Conservation (phyloP, 1,140 invertebrate genomes). For the Trichomalopsis sarcophagae region DNA sequence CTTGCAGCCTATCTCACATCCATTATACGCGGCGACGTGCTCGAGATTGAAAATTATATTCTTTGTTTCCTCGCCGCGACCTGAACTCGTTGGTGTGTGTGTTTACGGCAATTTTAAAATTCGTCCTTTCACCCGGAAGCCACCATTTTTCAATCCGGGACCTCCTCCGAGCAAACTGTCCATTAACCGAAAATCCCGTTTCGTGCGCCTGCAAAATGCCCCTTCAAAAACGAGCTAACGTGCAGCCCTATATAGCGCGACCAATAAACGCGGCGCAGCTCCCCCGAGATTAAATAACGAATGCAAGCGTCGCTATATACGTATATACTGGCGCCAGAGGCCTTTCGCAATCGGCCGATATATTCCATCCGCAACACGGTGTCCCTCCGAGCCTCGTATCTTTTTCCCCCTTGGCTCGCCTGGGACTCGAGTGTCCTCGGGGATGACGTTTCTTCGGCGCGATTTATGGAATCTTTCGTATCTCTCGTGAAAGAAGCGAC, state of each 20-base stretch:
- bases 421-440: too few species aligned
- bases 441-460: too few species aligned
- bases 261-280: constrained; percentile 40
- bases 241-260: too few species aligned
- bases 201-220: too few species aligned
- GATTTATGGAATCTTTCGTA: too few species aligned
- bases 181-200: too few species aligned
- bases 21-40: too few species aligned
- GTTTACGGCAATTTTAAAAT: not conserved
- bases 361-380: not conserved
- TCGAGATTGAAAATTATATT: not conserved
- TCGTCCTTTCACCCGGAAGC: not conserved
- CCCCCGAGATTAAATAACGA: constrained; percentile 55
- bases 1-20: not conserved
- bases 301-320: constrained; percentile 34
- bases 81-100: not conserved
- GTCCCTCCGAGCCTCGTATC: not conserved
- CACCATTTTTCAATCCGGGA: too few species aligned
- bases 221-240: too few species aligned
- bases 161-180: too few species aligned
- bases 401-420: too few species aligned
- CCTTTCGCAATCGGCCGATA: not conserved
- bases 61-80: not conserved
- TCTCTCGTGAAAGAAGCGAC: too few species aligned
- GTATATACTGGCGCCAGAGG: not conserved